Conservation (phyloP, 2,888 invertebrate species). For the Megaustenia siamemsis region DNA sequence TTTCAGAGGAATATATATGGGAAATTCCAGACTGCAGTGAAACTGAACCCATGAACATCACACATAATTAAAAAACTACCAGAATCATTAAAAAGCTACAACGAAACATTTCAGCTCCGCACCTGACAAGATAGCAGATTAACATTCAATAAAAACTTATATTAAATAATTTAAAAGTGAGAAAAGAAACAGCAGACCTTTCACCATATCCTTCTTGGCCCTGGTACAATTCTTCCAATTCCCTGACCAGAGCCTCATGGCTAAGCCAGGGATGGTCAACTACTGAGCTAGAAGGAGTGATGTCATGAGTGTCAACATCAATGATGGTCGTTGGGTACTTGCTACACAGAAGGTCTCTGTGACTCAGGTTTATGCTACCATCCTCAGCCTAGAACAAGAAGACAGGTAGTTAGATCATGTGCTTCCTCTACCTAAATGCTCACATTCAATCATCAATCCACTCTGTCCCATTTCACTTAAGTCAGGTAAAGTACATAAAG, state of each 20-base stretch:
- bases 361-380: constrained; percentile 59
- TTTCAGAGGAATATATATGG: no score
- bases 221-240: constrained; percentile 71
- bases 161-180: no score
- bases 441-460: no score
- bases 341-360: constrained; percentile 70
- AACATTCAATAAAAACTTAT: no score
- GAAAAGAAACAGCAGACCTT: constrained; percentile 16
- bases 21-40: no score
- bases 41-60: no score
- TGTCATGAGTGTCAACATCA: constrained; percentile 69
- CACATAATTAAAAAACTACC: no score
- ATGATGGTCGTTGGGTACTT: constrained; percentile 74
- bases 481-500: no score
- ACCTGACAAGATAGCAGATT: no score
- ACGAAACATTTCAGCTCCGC: no score
- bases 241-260: constrained; percentile 68
- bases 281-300: constrained; percentile 67
- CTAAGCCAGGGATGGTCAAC: constrained; percentile 56
- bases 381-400: constrained; percentile 25
- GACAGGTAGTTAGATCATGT: background rate
- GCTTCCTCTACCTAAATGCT: background rate
- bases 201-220: constrained; percentile 45
- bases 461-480: no score
- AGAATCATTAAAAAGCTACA: no score